phyloP scores from a whole-genome alignment of 2,888 invertebrate genomes.

The Rosalia funebris region DNA sequence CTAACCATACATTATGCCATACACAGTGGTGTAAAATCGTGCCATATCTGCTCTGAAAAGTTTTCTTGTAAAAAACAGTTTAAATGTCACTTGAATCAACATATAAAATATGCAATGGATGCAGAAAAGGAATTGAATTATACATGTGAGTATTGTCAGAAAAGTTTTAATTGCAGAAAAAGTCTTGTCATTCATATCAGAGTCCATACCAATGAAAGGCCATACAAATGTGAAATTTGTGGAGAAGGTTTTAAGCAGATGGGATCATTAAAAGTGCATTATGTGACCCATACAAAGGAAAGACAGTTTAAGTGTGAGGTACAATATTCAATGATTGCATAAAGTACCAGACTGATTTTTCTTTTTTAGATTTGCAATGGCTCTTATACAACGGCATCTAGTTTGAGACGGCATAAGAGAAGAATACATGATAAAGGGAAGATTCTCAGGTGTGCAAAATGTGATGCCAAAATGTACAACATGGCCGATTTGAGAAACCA shows the following conservation, averaged over 20 bases:
- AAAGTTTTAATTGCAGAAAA: not conserved
- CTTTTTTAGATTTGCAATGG: slow-evolving; percentile 4
- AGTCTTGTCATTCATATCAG: slow-evolving; percentile 3
- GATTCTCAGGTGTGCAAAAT: not conserved
- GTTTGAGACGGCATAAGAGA: slow-evolving; percentile 1
- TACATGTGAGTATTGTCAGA: slow-evolving; percentile 1
- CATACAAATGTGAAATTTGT: not conserved
- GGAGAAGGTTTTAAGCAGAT: slow-evolving; percentile 1
- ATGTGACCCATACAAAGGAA: not conserved
- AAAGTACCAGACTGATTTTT: too few species aligned
- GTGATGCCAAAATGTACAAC: not conserved
- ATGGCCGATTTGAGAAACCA: not conserved
- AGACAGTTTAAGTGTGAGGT: too few species aligned
- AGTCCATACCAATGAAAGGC: not conserved
- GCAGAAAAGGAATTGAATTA: too few species aligned
- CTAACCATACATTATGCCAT: slow-evolving; percentile 1
- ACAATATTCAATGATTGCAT: too few species aligned
- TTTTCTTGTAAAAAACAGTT: not conserved
- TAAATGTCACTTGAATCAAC: not conserved
- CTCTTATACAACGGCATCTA: not conserved
- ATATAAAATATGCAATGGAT: slow-evolving; percentile 1
- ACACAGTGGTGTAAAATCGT: not conserved
- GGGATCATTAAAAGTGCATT: not conserved
- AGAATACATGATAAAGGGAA: slow-evolving; percentile 2
- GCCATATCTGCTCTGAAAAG: not conserved